Base-by-base conservation (phyloP, 1,140 invertebrate species). In the Hypsibius dujardini region DNA sequence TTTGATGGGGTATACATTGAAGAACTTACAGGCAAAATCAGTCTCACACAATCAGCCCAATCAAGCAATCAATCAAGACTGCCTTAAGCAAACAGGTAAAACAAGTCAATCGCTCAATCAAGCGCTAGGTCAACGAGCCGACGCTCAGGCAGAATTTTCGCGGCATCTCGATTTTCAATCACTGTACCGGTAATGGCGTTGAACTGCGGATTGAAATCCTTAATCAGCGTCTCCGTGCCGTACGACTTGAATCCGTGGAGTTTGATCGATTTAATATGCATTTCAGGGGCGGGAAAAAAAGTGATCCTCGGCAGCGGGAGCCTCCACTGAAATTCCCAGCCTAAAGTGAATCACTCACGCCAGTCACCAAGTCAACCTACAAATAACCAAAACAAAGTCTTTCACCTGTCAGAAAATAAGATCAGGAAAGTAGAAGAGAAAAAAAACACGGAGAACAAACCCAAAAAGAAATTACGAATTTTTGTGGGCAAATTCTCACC, bases 181-280 rank as follows among this genome's bases (percentile, higher is more conserved):
- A 67, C n/a, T 3, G 7, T 14, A 67, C 62, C 95, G 59, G 95
- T 99, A 69, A 99, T 98, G 7, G 95, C 95, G 77, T 98, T 99
- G 78, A 99, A 98, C 79, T 91, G 85, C 2, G 84, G 85, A 81
- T 98, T 95, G 79, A 98, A 98, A 42, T 87, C 90, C 73, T 86
- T 86, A n/a, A 99, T 87, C 81, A 92, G 90, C 0, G 92, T 92
- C 76, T 90, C 82, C 74, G 89, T 87, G 0, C 92, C 92, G 76
- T 98, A 99, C 0, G 95, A 98, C 81, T 99, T 99, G 78, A 98
- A 99, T 72, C 95, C 95, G 76, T 98, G 95, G 12, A 99, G 82
- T 28, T 92, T 84, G 73, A 98, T 88, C 2, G 87, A 89, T 79
- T 96, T 98, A 14, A 99, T 88, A 79, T 89, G 87, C 95, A 99